Conservation (phyloP, 2,113 vertebrate species). For the Thomomys bottae region DNA sequence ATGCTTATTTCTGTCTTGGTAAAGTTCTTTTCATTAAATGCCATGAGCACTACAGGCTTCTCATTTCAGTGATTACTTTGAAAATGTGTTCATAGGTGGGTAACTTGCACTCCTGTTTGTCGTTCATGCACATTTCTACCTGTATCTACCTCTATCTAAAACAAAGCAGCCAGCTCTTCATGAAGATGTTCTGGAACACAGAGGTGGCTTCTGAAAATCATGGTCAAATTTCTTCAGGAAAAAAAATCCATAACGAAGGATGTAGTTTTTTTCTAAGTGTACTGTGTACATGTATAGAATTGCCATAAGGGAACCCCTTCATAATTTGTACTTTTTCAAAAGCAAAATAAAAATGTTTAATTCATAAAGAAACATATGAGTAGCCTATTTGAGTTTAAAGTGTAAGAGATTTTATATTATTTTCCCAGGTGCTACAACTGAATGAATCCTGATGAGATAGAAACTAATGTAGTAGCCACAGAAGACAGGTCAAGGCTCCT, state of each 20-base stretch:
- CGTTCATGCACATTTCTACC: not conserved
- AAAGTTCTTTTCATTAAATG: not conserved
- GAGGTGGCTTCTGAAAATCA: not conserved
- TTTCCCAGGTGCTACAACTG: not conserved
- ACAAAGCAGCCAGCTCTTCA: not conserved
- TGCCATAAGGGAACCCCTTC: too few species aligned
- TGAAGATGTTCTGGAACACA: not conserved
- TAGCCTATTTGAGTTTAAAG: not conserved
- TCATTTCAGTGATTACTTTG: conserved; percentile 6
- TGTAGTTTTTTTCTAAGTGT: too few species aligned
- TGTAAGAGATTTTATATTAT: not conserved
- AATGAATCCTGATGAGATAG: not conserved
- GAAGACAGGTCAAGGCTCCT: not conserved
- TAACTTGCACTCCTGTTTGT: too few species aligned
- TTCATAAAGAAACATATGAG: too few species aligned
- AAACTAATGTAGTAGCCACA: not conserved
- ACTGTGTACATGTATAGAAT: too few species aligned
- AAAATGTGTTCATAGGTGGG: not conserved
- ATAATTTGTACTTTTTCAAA: too few species aligned
- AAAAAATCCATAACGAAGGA: not conserved
- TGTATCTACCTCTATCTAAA: not conserved
- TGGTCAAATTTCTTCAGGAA: not conserved
- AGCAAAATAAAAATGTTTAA: too few species aligned
- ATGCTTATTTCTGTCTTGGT: not conserved
- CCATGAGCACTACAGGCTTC: not conserved